Evolutionary conservation across 2,113 vertebrate species (phyloP), one percentile per base, ranked within the genome.

Genomic region (Chaetodon trifascialis): DNA sequence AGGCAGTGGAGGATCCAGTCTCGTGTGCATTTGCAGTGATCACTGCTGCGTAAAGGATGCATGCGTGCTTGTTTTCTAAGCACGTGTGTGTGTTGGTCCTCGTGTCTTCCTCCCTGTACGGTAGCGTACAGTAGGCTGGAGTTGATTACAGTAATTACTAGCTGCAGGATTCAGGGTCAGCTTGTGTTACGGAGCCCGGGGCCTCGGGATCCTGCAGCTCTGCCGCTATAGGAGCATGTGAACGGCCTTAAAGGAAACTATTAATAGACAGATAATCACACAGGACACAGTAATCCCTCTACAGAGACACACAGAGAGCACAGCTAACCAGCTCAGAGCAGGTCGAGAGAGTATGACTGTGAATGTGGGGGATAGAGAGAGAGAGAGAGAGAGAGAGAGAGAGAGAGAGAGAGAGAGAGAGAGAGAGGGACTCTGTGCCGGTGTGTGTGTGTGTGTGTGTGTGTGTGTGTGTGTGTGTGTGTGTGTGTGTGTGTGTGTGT

Each of bases 211-310:
- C 51, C 77, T 84, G 68, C 76, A 56, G 76, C 73, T 44, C 66
- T 49, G 56, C 54, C 10, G 4, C 81, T 84, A 82, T 73, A 67
- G 80, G 71, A 82, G 72, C 75, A 87, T 85, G 84, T 79, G 81
- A 85, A 79, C 55, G 54, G 73, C 84, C 90, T 92, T 89, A 90
- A 90, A 92, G 88, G 82, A 83, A 89, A 73, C 81, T 94, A 94
- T 91, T 89, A 88, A 92, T 94, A 94, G 91, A 89, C 78, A 81
- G 79, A 89, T 91, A 89, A 92, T 90, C 86, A 88, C 88, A 86
- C 80, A 84, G 91, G 88, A 86, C 64, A 30, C 80, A 59, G 84
- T 92, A 93, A 94, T 93, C 93, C 79, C 72, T 72, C 60, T 1
- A 40, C 73, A 82, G 78, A 84, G 55, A 83, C 58, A 76, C 55